Conservation (phyloP, 2,888 invertebrate genomes). For the Cecidostiba fungosa region DNA sequence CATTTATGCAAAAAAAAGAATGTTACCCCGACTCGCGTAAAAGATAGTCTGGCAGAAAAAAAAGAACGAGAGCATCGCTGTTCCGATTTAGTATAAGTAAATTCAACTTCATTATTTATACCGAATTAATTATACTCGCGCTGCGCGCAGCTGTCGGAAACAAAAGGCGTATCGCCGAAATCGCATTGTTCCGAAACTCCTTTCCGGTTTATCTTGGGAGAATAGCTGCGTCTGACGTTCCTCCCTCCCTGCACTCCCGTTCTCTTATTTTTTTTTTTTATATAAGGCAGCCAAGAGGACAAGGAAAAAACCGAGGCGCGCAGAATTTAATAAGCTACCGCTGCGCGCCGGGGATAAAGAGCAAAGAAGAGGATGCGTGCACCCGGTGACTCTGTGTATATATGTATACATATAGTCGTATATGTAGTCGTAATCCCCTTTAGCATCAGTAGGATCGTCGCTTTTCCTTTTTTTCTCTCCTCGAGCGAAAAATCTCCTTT, state of each 20-base stretch:
- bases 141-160: conserved; percentile 43
- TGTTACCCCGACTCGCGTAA: no score
- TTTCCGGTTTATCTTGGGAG: conserved; percentile 42
- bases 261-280: conserved; percentile 19
- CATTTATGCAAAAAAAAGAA: neutral
- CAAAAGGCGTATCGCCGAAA: conserved; percentile 57
- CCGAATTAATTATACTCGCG: conserved; percentile 59
- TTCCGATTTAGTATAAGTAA: conserved; percentile 53
- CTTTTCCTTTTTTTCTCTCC: neutral
- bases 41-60: no score
- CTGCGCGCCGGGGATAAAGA: conserved; percentile 49
- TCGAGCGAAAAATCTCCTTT: conserved; percentile 65
- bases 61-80: neutral
- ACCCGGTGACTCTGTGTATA: conserved; percentile 31
- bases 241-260: neutral
- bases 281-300: conserved; percentile 10
- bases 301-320: conserved; percentile 9
- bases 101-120: conserved; percentile 58
- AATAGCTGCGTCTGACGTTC: conserved; percentile 34
- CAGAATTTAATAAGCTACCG: conserved; percentile 57
- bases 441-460: conserved; percentile 37
- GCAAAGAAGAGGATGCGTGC: neutral
- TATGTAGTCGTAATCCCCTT: conserved; percentile 60
- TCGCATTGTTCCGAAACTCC: neutral
- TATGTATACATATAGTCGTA: conserved; percentile 29